These are phyloP conservation scores for Pseudococcus viburni DNA, from an alignment of 2,888 invertebrate genomes.

Conservation along the genomic window DNA sequence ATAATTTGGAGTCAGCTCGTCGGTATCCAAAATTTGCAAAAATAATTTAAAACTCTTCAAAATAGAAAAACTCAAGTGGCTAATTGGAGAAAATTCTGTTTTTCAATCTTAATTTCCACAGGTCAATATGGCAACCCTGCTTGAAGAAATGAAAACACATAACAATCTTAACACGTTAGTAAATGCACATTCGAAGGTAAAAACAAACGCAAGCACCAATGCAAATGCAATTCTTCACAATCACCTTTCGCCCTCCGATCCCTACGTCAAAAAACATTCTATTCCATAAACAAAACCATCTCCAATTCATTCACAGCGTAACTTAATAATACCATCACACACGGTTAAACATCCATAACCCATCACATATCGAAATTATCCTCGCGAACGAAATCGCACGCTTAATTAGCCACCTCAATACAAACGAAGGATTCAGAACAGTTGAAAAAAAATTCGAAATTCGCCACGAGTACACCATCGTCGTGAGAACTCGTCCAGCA, in stretches of 20 bases:
- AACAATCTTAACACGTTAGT: neutral
- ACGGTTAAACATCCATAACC: neutral
- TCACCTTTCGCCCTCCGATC: neutral
- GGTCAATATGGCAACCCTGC: neutral
- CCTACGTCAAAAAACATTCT: neutral
- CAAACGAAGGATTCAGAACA: neutral
- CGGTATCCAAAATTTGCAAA: too few relatives aligned
- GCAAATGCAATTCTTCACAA: neutral
- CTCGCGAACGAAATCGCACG: neutral
- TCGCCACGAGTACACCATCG: neutral
- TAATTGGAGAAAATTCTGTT: too few relatives aligned
- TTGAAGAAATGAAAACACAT: neutral
- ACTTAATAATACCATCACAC: neutral
- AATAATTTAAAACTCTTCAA: too few relatives aligned
- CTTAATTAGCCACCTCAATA: conserved; percentile 7
- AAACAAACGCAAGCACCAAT: neutral
- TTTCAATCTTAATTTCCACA: neutral
- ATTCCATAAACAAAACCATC: neutral
- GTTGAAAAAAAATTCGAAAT: neutral
- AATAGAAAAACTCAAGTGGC: too few relatives aligned
- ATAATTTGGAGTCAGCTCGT: too few relatives aligned
- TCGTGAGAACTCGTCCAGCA: conserved; percentile 25
- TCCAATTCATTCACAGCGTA: neutral
- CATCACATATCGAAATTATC: neutral
- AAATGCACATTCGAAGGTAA: neutral